These are phyloP conservation scores for Aleiodes alternator DNA, from an alignment of 2,888 invertebrate species.

Conservation along the genomic window DNA sequence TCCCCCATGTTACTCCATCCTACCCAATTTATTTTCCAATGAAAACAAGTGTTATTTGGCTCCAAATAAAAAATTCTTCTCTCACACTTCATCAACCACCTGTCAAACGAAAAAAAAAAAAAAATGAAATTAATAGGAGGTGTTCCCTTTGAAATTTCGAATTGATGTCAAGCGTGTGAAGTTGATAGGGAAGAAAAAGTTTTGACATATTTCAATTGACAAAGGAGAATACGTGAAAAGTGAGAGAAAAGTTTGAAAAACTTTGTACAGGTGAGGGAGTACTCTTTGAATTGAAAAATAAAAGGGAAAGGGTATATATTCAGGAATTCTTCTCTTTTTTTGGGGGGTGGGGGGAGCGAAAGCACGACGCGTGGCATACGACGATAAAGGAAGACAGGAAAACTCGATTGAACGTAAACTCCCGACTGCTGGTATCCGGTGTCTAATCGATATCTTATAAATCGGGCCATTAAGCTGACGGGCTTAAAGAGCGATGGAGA, in stretches of 20 bases:
- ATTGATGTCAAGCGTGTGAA: too few relatives aligned
- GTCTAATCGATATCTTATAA: constrained; percentile 62
- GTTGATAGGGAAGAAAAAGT: constrained; percentile 1
- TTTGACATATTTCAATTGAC: neutral
- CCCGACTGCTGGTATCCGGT: constrained; percentile 40
- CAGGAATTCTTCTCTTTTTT: neutral
- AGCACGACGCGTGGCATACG: constrained; percentile 16
- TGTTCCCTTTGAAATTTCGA: too few relatives aligned
- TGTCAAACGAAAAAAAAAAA: too few relatives aligned
- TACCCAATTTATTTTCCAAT: too few relatives aligned
- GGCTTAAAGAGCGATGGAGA: constrained; percentile 60
- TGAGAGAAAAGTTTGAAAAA: neutral
- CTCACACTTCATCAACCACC: too few relatives aligned
- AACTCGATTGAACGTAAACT: constrained; percentile 53
- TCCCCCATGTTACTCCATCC: too few relatives aligned
- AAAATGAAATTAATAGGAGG: too few relatives aligned
- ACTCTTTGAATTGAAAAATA: constrained; percentile 13
- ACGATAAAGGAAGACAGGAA: constrained; percentile 15
- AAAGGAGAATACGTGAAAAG: neutral
- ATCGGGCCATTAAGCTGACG: constrained; percentile 58
- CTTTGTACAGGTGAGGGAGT: neutral
- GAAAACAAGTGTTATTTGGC: too few relatives aligned
- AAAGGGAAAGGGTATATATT: neutral
- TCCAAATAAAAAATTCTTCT: too few relatives aligned
- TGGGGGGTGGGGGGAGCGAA: neutral